Conservation (phyloP, 2,888 invertebrate genomes). For the Cantharis flavilabris region DNA sequence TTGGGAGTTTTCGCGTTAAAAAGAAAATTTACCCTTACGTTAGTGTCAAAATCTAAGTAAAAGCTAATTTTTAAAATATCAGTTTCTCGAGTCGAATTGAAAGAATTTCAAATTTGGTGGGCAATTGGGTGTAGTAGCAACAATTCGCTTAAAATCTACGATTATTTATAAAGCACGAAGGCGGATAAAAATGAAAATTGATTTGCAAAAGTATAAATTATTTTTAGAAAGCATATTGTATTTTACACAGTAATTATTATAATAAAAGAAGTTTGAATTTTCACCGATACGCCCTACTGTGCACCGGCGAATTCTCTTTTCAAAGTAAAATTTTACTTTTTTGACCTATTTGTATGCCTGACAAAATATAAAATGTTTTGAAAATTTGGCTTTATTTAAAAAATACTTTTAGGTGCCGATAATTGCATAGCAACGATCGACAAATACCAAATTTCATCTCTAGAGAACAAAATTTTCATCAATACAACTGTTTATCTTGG, state of each 20-base stretch:
- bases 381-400: neutral
- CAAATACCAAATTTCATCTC: neutral
- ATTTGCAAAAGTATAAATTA: neutral
- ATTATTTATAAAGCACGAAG: too few relatives aligned
- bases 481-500: conserved; percentile 43
- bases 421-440: neutral
- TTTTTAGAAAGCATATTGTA: neutral
- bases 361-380: neutral
- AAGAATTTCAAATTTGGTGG: too few relatives aligned
- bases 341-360: neutral
- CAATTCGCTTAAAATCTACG: too few relatives aligned
- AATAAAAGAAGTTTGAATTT: neutral
- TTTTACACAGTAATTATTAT: neutral
- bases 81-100: too few relatives aligned
- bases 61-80: neutral
- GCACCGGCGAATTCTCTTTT: too few relatives aligned
- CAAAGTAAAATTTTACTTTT: neutral
- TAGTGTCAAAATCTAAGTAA: neutral
- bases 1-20: neutral
- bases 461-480: conserved; percentile 10
- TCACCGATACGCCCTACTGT: neutral
- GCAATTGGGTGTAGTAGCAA: too few relatives aligned
- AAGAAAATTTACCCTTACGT: neutral
- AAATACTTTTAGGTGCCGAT: neutral
- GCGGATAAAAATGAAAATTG: neutral